A percentile compares a stretch with the other conserved stretches of the same genome.
Conservation (phyloP, 2,888 invertebrate species). For the Galerucella pusilla region DNA sequence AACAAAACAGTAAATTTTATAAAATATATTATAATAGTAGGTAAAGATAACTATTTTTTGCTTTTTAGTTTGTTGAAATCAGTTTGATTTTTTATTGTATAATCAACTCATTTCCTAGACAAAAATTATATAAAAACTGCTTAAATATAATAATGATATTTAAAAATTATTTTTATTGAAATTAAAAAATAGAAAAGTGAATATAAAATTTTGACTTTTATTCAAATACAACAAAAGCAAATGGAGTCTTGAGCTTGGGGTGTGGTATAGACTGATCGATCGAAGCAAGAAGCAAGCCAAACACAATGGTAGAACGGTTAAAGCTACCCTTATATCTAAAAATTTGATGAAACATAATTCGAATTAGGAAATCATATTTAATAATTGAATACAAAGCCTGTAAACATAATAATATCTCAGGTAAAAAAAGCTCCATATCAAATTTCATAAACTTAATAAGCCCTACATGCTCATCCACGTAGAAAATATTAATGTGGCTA, state of each 20-base stretch:
- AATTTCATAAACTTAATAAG: conserved; percentile 44
- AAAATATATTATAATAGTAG: not conserved
- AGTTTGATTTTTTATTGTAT: too few relatives aligned
- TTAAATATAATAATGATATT: not conserved
- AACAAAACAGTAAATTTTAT: not conserved
- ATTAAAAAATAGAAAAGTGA: not conserved
- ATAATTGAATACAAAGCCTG: conserved; percentile 46
- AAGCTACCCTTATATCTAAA: conserved; percentile 4
- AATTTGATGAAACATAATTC: conserved; percentile 37
- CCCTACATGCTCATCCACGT: conserved; percentile 33
- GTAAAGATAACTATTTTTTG: not conserved
- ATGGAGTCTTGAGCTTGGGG: conserved; percentile 32
- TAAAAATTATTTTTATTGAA: not conserved
- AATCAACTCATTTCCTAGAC: too few relatives aligned
- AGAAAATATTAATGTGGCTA: conserved; percentile 40
- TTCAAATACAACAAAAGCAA: conserved; percentile 11
- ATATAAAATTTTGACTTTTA: not conserved
- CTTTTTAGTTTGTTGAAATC: too few relatives aligned
- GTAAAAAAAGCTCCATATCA: conserved; percentile 47
- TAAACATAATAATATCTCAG: conserved; percentile 37
- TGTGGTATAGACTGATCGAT: conserved; percentile 21
- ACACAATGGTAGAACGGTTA: conserved; percentile 30
- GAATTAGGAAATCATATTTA: conserved; percentile 52
- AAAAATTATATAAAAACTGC: not conserved
- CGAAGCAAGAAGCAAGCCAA: conserved; percentile 36